Percentiles rank a stretch among this genome's conserved stretches.
Evolutionary conservation across 2,888 invertebrate species (phyloP).

Genomic region (Macaria notata): DNA sequence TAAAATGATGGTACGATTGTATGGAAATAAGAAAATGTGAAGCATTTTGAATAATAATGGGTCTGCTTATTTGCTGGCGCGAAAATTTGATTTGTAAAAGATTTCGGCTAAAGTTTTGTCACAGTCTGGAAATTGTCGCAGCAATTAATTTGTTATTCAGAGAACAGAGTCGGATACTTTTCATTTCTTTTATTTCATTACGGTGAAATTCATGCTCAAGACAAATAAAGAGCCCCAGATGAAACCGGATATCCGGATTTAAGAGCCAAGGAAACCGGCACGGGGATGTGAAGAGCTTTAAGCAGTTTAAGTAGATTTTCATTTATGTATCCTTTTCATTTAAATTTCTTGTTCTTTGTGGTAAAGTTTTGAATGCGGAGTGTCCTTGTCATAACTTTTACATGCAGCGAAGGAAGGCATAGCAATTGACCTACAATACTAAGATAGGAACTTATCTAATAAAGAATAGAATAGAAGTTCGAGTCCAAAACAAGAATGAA

Average conservation of each 20-base stretch:
- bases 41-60: conserved; percentile 7
- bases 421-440: too few species aligned
- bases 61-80: not conserved
- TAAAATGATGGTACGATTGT: conserved; percentile 20
- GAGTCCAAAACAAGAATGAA: too few species aligned
- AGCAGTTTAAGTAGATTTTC: conserved; percentile 53
- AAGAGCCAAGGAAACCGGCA: conserved; percentile 58
- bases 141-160: conserved; percentile 19
- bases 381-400: not conserved
- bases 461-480: too few species aligned
- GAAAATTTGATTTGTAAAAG: conserved; percentile 10
- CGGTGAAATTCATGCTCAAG: conserved; percentile 46
- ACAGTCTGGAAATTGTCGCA: conserved; percentile 1
- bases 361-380: conserved; percentile 8
- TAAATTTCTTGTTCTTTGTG: conserved; percentile 27
- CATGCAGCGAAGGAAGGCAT: too few species aligned
- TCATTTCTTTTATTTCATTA: conserved; percentile 26
- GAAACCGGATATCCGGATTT: conserved; percentile 64
- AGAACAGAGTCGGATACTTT: conserved; percentile 17
- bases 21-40: conserved; percentile 11
- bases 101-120: conserved; percentile 9
- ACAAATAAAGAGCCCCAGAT: conserved; percentile 49
- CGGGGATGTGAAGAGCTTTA: conserved; percentile 48
- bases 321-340: conserved; percentile 42
- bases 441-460: too few species aligned